Conservation (phyloP, 2,888 invertebrate species). For the Anthophora plumipes region DNA sequence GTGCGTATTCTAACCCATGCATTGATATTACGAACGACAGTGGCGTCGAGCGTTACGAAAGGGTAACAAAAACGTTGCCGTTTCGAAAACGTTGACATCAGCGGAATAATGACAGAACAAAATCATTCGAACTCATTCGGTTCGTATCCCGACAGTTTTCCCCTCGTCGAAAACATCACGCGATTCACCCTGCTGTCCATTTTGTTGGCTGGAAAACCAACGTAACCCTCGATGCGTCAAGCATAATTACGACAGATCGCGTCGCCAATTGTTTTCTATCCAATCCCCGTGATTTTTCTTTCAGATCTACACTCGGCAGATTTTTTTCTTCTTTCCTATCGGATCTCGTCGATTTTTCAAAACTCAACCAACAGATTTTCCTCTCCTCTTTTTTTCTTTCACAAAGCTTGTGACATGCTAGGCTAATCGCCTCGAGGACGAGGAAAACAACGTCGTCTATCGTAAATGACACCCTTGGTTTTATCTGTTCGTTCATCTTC, state of each 20-base stretch:
- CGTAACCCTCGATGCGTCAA: neutral
- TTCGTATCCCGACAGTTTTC: neutral
- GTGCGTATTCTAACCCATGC: neutral
- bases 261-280: neutral
- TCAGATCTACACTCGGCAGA: neutral
- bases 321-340: neutral
- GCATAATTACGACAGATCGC: slow-evolving; percentile 21
- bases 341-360: neutral
- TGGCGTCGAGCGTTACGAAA: neutral
- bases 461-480: slow-evolving; percentile 19
- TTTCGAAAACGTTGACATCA: slow-evolving; percentile 15
- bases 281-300: neutral
- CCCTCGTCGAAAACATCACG: neutral
- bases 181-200: slow-evolving; percentile 10
- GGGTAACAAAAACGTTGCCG: slow-evolving; percentile 18
- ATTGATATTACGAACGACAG: slow-evolving; percentile 20
- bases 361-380: neutral
- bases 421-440: slow-evolving; percentile 31
- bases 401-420: neutral
- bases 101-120: slow-evolving; percentile 22
- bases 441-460: slow-evolving; percentile 15
- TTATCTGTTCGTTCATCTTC: neutral
- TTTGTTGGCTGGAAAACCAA: slow-evolving; percentile 22
- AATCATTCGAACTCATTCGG: slow-evolving; percentile 16
- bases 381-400: neutral